Evolutionary conservation across 1,140 invertebrate genomes (phyloP), one percentile per base, ranked within the genome.

Genomic region (Zaprionus nigranus): DNA sequence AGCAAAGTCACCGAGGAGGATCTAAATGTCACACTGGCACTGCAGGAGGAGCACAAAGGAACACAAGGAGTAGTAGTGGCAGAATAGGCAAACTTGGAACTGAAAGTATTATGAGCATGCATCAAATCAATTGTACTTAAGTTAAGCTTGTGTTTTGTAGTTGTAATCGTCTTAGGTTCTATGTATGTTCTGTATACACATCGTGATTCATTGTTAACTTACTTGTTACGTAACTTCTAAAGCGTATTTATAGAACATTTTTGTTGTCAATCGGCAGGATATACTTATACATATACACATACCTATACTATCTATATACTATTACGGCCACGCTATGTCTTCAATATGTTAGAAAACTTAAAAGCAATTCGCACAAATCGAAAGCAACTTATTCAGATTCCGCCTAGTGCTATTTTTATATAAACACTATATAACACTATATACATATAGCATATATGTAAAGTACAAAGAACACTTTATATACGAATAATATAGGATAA

Each of bases 81-180:
- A 36, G 38, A 72, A 43, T 28, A 36, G 46, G 30, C n/a, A n/a
- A 49, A 46, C 46, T 56, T 75, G 38, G 69, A 87, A 88, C 74
- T 84, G 57, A 88, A 88, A 87, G 83, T 87, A 87, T 87, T 87
- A 88, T 84, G 71, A 77, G 17, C 38, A 56, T 78, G 83, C 70
- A 87, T 81, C 61, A 53, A 58, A 69, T 46, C 40, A 46, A 46
- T 68, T 62, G 72, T 75, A 63, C 61, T 71, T 71, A 58, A 71
- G n/a, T 49, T 34, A 38, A 34, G 38, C 26, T 57, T 34, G 17
- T 49, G 54, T 58, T 66, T 59, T 53, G 66, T 69, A 61, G 66
- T 61, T 28, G 40, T 66, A 43, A 64, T 58, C 43, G 54, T 58
- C 13, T 9, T 58, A 51, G 54, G 53, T 69, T 68, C n/a, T 26